A percentile compares a stretch with the other conserved stretches of the same genome.
Conservation (phyloP, 2,797 vertebrate genomes). For the Iguana delicatissima region DNA sequence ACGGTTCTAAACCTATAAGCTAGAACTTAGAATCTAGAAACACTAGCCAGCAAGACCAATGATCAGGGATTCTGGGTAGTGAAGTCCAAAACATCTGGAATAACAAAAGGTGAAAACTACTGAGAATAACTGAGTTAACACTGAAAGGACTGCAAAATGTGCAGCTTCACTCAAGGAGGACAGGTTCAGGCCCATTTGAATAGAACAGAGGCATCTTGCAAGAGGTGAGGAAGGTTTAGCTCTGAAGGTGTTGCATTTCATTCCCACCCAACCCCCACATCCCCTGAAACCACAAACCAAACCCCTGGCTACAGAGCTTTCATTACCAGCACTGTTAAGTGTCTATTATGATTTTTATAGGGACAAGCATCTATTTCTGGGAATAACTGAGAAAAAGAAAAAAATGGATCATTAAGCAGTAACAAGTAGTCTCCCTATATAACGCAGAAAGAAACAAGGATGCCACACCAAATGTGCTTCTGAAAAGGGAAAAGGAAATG, state of each 20-base stretch:
- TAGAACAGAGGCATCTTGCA: neutral
- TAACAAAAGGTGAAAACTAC: neutral
- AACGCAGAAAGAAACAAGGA: neutral
- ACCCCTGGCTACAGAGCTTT: neutral
- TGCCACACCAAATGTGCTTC: slow-evolving; percentile 1
- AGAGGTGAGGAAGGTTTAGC: neutral
- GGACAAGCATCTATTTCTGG: neutral
- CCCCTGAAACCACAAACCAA: neutral
- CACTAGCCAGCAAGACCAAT: neutral
- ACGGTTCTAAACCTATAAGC: too few species aligned
- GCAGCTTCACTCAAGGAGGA: neutral
- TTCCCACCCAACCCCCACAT: neutral
- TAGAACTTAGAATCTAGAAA: too few species aligned
- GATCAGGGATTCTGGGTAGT: neutral
- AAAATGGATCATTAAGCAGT: slow-evolving; percentile 12
- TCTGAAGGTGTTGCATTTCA: neutral
- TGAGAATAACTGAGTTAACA: neutral
- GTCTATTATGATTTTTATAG: slow-evolving; percentile 25
- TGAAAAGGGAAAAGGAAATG: neutral
- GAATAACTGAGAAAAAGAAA: slow-evolving; percentile 5
- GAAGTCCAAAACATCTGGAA: neutral
- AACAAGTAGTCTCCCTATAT: neutral
- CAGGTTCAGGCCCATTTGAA: neutral
- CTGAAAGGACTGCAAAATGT: neutral
- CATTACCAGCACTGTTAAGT: neutral